Percentiles rank a stretch among this genome's conserved stretches.
Evolutionary conservation across 2,113 vertebrate species (phyloP).

Genomic region (Suncus etruscus): DNA sequence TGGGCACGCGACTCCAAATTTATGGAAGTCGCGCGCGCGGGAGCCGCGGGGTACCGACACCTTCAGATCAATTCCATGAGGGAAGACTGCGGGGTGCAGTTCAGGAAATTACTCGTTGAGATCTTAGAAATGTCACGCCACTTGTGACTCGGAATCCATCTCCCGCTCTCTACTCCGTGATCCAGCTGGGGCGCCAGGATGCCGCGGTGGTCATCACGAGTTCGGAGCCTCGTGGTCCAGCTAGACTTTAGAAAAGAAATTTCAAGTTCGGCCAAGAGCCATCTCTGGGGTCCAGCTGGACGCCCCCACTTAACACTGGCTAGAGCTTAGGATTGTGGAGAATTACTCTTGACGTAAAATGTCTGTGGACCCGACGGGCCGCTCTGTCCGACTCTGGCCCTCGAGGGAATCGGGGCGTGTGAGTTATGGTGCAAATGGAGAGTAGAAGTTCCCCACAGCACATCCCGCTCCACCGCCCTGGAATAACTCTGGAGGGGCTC

Average conservation of each 20-base stretch:
- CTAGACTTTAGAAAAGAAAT: not conserved
- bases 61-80: too few species aligned
- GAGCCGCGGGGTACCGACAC: too few species aligned
- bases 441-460: not conserved
- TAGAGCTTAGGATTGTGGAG: not conserved
- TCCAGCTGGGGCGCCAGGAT: too few species aligned
- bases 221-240: conserved; percentile 24
- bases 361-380: not conserved
- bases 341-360: not conserved
- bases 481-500: not conserved
- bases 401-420: not conserved
- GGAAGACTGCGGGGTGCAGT: too few species aligned
- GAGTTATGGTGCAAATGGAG: conserved; percentile 37
- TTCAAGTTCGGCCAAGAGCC: not conserved
- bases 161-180: too few species aligned
- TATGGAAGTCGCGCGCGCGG: too few species aligned
- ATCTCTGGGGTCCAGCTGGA: not conserved
- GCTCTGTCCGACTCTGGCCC: not conserved
- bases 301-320: not conserved
- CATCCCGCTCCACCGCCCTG: too few species aligned
- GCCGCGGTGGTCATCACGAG: conserved; percentile 51
- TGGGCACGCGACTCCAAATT: too few species aligned
- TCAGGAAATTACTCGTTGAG: too few species aligned
- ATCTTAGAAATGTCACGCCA: too few species aligned
- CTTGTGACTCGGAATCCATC: too few species aligned